A percentile compares a stretch with the other conserved stretches of the same genome.
Evolutionary conservation across 2,888 invertebrate genomes (phyloP).

Genomic region (Parascotia fuliginaria): DNA sequence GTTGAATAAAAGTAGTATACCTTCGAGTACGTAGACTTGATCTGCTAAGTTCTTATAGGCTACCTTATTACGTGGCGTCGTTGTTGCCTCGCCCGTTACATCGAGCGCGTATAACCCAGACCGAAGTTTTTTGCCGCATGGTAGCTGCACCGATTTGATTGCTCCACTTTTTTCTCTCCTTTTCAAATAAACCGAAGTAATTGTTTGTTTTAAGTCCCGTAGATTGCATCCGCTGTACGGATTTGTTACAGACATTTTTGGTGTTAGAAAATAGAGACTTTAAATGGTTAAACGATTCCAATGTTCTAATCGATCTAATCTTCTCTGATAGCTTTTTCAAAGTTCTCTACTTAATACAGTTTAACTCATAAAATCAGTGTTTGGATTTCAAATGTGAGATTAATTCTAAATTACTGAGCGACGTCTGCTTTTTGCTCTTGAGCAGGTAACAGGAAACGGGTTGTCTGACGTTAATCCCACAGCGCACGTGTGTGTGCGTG

Average conservation of each 20-base stretch:
- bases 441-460: slow-evolving; percentile 84
- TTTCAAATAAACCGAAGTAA: slow-evolving; percentile 83
- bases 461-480: slow-evolving; percentile 80
- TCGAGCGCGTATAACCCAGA: slow-evolving; percentile 63
- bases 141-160: slow-evolving; percentile 82
- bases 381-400: slow-evolving; percentile 75
- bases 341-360: slow-evolving; percentile 31
- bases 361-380: slow-evolving; percentile 42
- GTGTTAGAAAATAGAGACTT: slow-evolving; percentile 77
- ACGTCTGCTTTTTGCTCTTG: slow-evolving; percentile 74
- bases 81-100: slow-evolving; percentile 60
- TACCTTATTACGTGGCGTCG: slow-evolving; percentile 69
- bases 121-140: slow-evolving; percentile 76
- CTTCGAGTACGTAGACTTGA: slow-evolving; percentile 48
- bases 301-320: slow-evolving; percentile 49
- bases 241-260: slow-evolving; percentile 79
- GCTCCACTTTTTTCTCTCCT: slow-evolving; percentile 79
- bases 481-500: slow-evolving; percentile 60
- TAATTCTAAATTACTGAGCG: slow-evolving; percentile 77
- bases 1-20: slow-evolving; percentile 42
- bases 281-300: slow-evolving; percentile 68
- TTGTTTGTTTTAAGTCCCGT: slow-evolving; percentile 84
- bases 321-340: slow-evolving; percentile 24
- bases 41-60: slow-evolving; percentile 57
- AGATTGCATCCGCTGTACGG: slow-evolving; percentile 77